Percentiles rank a stretch among this genome's conserved stretches.
These are phyloP conservation scores for Allygus modestus DNA, from an alignment of 2,888 invertebrate genomes.

Conservation along the genomic window DNA sequence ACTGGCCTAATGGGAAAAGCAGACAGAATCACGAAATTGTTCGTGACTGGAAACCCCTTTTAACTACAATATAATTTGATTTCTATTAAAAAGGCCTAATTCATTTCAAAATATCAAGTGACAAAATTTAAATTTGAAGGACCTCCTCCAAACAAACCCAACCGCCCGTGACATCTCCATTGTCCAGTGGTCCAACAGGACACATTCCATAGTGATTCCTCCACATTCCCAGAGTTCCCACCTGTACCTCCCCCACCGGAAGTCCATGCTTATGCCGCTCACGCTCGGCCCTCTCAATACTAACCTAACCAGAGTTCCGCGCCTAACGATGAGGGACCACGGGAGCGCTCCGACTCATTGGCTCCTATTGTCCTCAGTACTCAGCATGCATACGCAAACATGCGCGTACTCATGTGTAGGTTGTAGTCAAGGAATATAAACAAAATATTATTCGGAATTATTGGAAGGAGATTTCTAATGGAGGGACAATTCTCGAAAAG, in stretches of 20 bases:
- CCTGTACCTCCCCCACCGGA: background rate
- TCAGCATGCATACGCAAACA: background rate
- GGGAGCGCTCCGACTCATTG: slow-evolving; percentile 33
- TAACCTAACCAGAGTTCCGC: background rate
- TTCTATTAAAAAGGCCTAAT: too few relatives aligned
- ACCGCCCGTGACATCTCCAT: background rate
- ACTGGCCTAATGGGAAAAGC: too few relatives aligned
- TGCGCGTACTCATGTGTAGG: background rate
- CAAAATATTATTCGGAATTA: too few relatives aligned
- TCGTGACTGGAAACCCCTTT: too few relatives aligned
- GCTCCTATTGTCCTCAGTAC: background rate
- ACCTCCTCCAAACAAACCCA: too few relatives aligned
- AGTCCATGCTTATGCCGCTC: slow-evolving; percentile 17
- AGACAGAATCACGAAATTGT: too few relatives aligned
- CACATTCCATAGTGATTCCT: background rate
- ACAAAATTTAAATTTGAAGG: too few relatives aligned
- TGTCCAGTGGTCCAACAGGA: background rate
- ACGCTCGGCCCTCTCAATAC: slow-evolving; percentile 4
- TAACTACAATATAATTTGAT: too few relatives aligned
- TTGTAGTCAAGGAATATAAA: too few relatives aligned
- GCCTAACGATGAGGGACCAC: background rate
- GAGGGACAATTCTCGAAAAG: too few relatives aligned
- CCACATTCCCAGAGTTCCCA: background rate
- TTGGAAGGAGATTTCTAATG: too few relatives aligned
- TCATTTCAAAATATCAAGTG: too few relatives aligned